A percentile compares a stretch with the other conserved stretches of the same genome.
These are phyloP conservation scores for Megaceryle torquata DNA, from an alignment of 2,113 vertebrate genomes.

Conservation along the genomic window DNA sequence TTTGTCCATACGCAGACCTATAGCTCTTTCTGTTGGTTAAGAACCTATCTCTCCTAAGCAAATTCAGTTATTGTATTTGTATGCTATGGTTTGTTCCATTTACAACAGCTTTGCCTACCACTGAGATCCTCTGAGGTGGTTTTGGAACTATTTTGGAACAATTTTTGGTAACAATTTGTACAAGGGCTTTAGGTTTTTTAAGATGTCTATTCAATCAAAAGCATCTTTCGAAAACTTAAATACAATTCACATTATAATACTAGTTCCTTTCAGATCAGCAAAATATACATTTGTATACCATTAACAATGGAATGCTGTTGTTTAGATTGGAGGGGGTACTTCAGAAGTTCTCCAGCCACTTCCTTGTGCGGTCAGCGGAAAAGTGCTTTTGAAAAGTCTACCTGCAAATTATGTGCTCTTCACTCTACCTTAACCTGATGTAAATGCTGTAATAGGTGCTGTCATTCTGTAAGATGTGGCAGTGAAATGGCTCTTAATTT, in stretches of 20 bases:
- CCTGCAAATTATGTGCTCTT: background rate
- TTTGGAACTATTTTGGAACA: background rate
- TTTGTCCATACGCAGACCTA: background rate
- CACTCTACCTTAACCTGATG: background rate
- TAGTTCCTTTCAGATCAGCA: background rate
- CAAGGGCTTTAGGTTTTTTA: background rate
- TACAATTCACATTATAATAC: background rate
- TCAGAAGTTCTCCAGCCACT: background rate
- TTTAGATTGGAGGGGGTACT: background rate
- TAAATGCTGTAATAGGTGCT: background rate
- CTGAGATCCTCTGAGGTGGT: background rate
- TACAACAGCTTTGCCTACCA: background rate
- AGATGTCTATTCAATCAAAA: background rate
- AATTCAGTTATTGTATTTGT: background rate
- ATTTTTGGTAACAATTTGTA: background rate
- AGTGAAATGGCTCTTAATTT: background rate
- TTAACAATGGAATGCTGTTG: background rate
- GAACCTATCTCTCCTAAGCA: background rate
- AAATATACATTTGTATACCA: background rate
- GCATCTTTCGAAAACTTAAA: background rate
- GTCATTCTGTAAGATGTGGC: background rate
- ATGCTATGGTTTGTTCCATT: background rate
- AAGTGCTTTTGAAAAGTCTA: background rate
- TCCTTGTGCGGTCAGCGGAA: background rate
- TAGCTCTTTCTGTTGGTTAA: background rate